Base-by-base conservation (phyloP, 2,888 invertebrate species). In the Athalia rosae region DNA sequence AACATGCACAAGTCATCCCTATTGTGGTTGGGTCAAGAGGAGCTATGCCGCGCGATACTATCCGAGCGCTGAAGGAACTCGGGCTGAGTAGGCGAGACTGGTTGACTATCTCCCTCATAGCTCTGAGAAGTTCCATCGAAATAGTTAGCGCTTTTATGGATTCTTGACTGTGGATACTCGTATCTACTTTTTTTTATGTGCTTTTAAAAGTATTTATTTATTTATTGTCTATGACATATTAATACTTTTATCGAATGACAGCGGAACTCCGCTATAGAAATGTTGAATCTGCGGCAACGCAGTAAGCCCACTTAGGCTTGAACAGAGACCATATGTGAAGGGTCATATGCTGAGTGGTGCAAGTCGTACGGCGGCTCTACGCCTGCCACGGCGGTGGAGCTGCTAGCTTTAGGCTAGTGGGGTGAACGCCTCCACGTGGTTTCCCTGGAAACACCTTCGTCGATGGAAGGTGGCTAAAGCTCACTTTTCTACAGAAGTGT, bases 11-110 rank as follows among this genome's bases (percentile, higher is more conserved):
- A 3, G 85, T 87, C 63, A 80, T 87, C 73, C 87, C 87, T 0
- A 81, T 87, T 4, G 85, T 88, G 76, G 83, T 88, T 43, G 86
- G 87, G n/a, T 86, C 86, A 63, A 80, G 86, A 79, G 86, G 86
- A n/a, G 85, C 85, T 9, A 79, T 88, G 78, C 86, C 87, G 64
- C 82, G 77, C 79, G 76, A 79, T 76, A 89, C 87, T 43, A 50
- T 83, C 13, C 4, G 28, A 0, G 53, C 56, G 13, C 59, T 79
- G 0, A 59, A 61, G 3, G 77, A 78, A 56, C 79, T 87, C 0
- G 83, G 83, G 5, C 81, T 87, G 3, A 43, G 8, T 4, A 78
- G 78, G 6, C 15, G 76, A 2, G 79, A 82, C 41, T 79, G 79
- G 9, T 63, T 79, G 56, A 85, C 85, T 0, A 83, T 87, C 0